These are phyloP conservation scores for Tauraco hartlaubi DNA, from an alignment of 2,797 vertebrate genomes.

Conservation along the genomic window DNA sequence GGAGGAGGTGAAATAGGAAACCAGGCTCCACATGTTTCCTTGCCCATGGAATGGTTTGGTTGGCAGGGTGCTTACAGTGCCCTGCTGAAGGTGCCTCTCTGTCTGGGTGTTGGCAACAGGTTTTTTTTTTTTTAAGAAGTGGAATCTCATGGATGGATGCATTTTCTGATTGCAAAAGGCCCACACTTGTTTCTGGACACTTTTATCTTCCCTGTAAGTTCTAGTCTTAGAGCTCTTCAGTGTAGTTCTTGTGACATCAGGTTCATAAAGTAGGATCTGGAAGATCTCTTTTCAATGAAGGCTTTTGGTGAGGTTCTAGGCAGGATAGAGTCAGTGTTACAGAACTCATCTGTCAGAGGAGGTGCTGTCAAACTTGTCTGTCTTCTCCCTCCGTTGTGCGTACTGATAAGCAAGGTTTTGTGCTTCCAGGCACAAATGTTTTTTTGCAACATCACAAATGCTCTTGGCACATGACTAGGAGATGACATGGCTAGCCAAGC, in stretches of 20 bases:
- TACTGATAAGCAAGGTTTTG: neutral
- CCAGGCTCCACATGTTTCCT: conserved; percentile 9
- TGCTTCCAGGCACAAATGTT: neutral
- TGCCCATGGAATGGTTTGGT: neutral
- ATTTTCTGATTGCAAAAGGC: neutral
- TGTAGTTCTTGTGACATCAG: neutral
- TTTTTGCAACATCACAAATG: neutral
- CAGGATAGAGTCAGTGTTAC: neutral
- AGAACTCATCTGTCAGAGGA: neutral
- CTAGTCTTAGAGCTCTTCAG: neutral
- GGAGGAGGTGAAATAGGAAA: conserved; percentile 59
- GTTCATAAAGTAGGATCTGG: neutral
- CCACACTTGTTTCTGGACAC: neutral
- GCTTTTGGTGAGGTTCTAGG: neutral
- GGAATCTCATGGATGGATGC: neutral
- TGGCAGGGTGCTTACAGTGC: neutral
- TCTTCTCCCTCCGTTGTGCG: neutral
- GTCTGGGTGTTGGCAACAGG: neutral
- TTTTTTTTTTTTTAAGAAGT: neutral
- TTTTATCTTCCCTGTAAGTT: neutral
- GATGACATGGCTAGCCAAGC: neutral
- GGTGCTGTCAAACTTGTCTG: neutral
- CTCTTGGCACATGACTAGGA: fast-evolving
- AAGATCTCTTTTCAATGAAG: neutral
- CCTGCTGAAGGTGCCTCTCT: conserved; percentile 26